Percentiles rank a stretch among this genome's conserved stretches.
Conservation (phyloP, 2,797 vertebrate species). For the Lagocephalus sceleratus region DNA sequence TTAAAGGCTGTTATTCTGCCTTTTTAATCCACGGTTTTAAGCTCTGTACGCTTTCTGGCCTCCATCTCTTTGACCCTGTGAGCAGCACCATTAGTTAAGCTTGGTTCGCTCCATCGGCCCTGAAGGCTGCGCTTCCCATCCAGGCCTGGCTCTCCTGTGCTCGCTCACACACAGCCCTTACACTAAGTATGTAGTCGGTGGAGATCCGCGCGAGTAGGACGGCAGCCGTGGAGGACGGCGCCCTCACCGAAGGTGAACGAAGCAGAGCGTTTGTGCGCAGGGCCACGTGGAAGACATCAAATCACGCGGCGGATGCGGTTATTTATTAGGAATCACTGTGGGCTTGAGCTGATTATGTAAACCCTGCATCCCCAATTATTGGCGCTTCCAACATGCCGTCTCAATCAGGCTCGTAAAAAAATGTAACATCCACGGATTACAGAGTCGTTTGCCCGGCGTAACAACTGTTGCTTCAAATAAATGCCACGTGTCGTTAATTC, state of each 20-base stretch:
- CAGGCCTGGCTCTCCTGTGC: conserved; percentile 6
- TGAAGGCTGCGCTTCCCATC: conserved; percentile 3
- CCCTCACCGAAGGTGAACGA: too few species aligned
- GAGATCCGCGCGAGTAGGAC: conserved; percentile 5
- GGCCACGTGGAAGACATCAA: conserved; percentile 3
- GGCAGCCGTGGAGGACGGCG: too few species aligned
- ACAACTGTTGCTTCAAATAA: conserved; percentile 16
- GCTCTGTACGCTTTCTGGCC: background rate
- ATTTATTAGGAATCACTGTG: conserved; percentile 17
- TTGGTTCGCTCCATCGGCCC: too few species aligned
- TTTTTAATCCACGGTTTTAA: background rate
- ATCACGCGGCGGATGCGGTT: conserved; percentile 13
- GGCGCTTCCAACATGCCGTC: conserved; percentile 7
- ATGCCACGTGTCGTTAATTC: conserved; percentile 25
- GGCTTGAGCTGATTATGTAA: conserved; percentile 12
- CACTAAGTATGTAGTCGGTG: conserved; percentile 11
- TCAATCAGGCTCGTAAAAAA: conserved; percentile 3
- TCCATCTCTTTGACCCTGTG: conserved; percentile 4
- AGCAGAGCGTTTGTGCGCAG: background rate
- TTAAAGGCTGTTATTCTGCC: background rate
- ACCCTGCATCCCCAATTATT: background rate
- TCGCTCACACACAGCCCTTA: conserved; percentile 5
- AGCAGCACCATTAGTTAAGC: conserved; percentile 19
- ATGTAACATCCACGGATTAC: conserved; percentile 15
- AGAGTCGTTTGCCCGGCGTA: conserved; percentile 10